Evolutionary conservation across 2,797 vertebrate species (phyloP).

Genomic region (Brachymystax lenok): DNA sequence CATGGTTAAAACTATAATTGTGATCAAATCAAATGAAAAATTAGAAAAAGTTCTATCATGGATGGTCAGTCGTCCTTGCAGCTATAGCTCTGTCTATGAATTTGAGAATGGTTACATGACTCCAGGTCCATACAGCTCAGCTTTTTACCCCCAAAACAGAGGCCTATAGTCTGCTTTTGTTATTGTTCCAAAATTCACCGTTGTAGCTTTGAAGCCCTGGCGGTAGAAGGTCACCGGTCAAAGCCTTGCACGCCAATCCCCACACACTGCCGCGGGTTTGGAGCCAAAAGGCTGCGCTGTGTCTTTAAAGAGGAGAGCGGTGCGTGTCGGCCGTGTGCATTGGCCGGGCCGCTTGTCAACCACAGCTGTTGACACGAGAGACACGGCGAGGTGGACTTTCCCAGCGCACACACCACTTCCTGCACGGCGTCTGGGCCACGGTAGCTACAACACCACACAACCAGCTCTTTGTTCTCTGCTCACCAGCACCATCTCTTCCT

Average conservation of each 20-base stretch:
- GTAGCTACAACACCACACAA: conserved; percentile 36
- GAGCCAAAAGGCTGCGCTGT: neutral
- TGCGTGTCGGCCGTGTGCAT: conserved; percentile 36
- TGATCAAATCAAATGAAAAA: too few relatives aligned
- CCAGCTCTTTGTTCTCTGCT: conserved; percentile 48
- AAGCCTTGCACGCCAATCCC: neutral
- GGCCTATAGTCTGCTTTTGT: too few relatives aligned
- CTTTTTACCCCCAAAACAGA: too few relatives aligned
- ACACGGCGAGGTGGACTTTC: conserved; percentile 85
- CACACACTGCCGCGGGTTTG: neutral
- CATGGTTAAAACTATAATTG: too few relatives aligned
- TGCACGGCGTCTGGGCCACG: too few relatives aligned
- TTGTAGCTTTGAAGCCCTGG: neutral
- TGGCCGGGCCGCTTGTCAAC: conserved; percentile 60
- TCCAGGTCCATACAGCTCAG: too few relatives aligned
- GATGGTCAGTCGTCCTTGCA: too few relatives aligned
- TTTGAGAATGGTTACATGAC: too few relatives aligned
- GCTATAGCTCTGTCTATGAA: too few relatives aligned
- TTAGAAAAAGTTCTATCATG: too few relatives aligned
- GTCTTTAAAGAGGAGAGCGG: neutral
- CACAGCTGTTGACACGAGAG: conserved; percentile 75
- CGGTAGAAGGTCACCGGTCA: neutral
- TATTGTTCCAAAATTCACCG: too few relatives aligned
- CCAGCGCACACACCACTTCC: conserved; percentile 42
- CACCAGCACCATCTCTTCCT: neutral